These are phyloP conservation scores for Anneissia japonica DNA, from an alignment of 35 echinoderm and acorn worm genomes.

Conservation along the genomic window DNA sequence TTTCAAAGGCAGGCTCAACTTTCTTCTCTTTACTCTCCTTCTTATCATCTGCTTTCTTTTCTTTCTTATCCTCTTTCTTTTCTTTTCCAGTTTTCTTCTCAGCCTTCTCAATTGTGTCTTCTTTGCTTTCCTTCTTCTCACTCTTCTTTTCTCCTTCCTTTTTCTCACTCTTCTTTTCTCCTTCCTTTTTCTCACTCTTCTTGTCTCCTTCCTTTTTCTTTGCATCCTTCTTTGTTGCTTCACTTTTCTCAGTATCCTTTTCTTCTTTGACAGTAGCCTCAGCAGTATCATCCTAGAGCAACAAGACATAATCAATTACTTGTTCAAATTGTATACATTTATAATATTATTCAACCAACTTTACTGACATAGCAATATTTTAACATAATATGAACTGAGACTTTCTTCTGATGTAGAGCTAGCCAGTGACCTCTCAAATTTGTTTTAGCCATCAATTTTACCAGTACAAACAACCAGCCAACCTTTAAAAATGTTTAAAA, in stretches of 20 bases:
- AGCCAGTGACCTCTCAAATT: too few species aligned
- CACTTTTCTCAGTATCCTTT: neutral
- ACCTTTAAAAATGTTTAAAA: too few species aligned
- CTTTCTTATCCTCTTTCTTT: constrained; percentile 20
- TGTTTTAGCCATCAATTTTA: too few species aligned
- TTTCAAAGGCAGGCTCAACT: constrained; percentile 83
- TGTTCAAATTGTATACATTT: too few species aligned
- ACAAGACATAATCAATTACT: too few species aligned
- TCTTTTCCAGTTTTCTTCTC: constrained; percentile 23
- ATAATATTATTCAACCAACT: too few species aligned
- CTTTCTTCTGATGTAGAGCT: too few species aligned
- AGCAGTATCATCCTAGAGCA: neutral
- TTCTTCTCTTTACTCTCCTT: constrained; percentile 69
- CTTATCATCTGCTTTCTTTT: constrained; percentile 15
- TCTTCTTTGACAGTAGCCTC: neutral
- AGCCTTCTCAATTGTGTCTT: neutral
- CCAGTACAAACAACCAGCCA: too few species aligned
- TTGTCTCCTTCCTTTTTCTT: constrained; percentile 11
- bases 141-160: constrained; percentile 28
- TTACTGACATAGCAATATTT: too few species aligned
- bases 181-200: constrained; percentile 42
- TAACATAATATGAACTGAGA: too few species aligned
- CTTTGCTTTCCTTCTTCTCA: constrained; percentile 13
- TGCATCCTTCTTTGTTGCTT: neutral
- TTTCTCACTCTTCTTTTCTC: constrained; percentile 14